A percentile compares a stretch with the other conserved stretches of the same genome.
Evolutionary conservation across 2,113 vertebrate species (phyloP).

Genomic region (Protomyctophum bolini): DNA sequence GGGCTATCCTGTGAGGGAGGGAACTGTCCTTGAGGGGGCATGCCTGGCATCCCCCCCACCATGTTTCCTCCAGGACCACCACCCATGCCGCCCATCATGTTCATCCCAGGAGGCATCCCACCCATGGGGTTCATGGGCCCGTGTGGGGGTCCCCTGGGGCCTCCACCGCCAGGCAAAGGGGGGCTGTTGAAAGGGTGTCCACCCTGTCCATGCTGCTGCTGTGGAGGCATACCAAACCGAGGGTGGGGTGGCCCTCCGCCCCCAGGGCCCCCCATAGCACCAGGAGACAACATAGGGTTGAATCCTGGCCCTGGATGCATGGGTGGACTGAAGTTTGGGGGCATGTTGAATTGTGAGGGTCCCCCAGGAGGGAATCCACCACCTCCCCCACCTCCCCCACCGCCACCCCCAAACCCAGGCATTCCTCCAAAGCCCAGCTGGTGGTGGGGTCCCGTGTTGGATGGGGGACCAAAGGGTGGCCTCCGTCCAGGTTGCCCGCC

Average conservation of each 20-base stretch:
- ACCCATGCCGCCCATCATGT: conserved; percentile 80
- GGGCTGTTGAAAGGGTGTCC: conserved; percentile 83
- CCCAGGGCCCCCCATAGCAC: conserved; percentile 77
- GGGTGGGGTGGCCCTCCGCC: conserved; percentile 81
- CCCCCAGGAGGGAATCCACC: conserved; percentile 81
- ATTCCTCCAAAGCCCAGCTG: conserved; percentile 89
- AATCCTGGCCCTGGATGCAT: conserved; percentile 88
- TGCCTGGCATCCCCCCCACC: conserved; percentile 83
- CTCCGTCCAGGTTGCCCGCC: conserved; percentile 77
- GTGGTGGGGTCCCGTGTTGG: conserved; percentile 82
- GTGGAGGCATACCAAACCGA: conserved; percentile 79
- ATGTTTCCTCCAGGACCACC: conserved; percentile 78
- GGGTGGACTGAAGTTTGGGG: conserved; percentile 93
- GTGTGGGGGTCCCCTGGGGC: conserved; percentile 78
- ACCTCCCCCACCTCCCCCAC: conserved; percentile 68
- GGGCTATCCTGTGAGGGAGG: conserved; percentile 83
- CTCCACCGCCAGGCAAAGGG: conserved; percentile 77
- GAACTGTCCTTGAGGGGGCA: conserved; percentile 90
- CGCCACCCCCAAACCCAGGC: conserved; percentile 79
- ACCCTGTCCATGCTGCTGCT: conserved; percentile 82
- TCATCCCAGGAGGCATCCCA: conserved; percentile 79
- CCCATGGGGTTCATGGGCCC: conserved; percentile 79
- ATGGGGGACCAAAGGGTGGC: conserved; percentile 82
- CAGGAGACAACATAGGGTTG: conserved; percentile 91
- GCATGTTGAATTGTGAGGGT: conserved; percentile 86